Base-by-base conservation (phyloP, 2,113 vertebrate species). In the Anoura caudifer region DNA sequence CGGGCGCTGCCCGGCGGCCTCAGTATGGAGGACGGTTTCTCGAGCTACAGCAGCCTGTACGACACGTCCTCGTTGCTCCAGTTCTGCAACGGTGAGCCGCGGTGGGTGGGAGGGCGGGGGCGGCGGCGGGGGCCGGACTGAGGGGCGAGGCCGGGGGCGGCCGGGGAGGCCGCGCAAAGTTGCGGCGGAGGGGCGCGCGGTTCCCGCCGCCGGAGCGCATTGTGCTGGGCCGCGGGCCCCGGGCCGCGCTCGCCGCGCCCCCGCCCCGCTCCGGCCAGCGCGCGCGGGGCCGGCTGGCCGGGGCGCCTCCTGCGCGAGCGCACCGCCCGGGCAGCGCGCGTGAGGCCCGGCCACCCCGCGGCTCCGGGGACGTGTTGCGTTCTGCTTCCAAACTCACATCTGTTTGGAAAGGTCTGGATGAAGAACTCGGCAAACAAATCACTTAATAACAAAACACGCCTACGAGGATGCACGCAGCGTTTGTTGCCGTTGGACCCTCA, bases 1-100 rank as follows among this genome's bases (percentile, higher is more conserved):
- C 95, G 92, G 96, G 87, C 92, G 89, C 94, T 65, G 97, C 95
- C 94, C 89, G 93, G 84, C 93, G 97, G 98, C 97, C 95, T 93
- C 97, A 99, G 99, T 98, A 99, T 99, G 99, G 99, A 99, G 99
- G 99, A 99, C 99, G 99, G 99, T 19, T 99, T 99, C 97, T 99
- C 99, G 98, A 98, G 98, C 97, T 98, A 98, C 97, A 99, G 99
- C 99, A 99, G 99, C 98, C 99, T 99, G 95, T 99, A 99, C 98
- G 99, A 99, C 99, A 99, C 99, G 97, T 99, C 99, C 86, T 99
- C 99, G 93, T 98, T 99, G 98, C 99, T 99, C 87, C 99, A 99
- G 98, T 99, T 99, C 98, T 99, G 99, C 98, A 99, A 99, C 97
- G 99, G 99, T 99, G 99, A 98, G 98, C 73, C 63, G n/a, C 72